Percentiles rank a stretch among this genome's conserved stretches.
These are phyloP conservation scores for Melinaea marsaeus DNA, from an alignment of 2,888 invertebrate species.

Conservation along the genomic window DNA sequence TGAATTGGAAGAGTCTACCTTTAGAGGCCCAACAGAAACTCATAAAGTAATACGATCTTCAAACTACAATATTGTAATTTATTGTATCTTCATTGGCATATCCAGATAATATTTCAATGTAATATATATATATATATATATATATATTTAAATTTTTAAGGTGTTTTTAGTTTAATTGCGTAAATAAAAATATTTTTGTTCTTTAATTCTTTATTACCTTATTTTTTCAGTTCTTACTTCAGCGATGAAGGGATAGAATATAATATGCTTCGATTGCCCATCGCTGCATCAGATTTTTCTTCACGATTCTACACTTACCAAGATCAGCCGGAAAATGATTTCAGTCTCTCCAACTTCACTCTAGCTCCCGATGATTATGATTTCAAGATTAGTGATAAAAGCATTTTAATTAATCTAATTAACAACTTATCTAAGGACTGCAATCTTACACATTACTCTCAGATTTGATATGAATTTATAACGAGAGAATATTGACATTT, in stretches of 20 bases:
- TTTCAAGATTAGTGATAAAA: not conserved
- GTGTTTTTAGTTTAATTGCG: too few relatives aligned
- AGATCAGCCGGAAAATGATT: not conserved
- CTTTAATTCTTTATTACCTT: not conserved
- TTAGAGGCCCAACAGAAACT: slow-evolving; percentile 43
- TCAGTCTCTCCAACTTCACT: not conserved
- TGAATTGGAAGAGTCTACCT: slow-evolving; percentile 79
- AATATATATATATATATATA: not conserved
- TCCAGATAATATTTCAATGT: not conserved
- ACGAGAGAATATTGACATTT: too few relatives aligned
- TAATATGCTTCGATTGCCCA: slow-evolving; percentile 31
- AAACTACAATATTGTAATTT: not conserved
- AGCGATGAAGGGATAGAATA: slow-evolving; percentile 72
- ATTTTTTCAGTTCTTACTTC: not conserved
- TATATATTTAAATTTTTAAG: too few relatives aligned
- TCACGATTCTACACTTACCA: not conserved
- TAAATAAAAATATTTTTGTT: too few relatives aligned
- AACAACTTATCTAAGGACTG: too few relatives aligned
- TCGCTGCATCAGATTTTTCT: not conserved
- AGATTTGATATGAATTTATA: too few relatives aligned
- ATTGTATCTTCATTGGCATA: not conserved
- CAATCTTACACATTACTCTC: too few relatives aligned
- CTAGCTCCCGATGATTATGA: not conserved
- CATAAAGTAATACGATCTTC: slow-evolving; percentile 28
- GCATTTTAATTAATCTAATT: too few relatives aligned